These are phyloP conservation scores for Adelphocoris suturalis DNA, from an alignment of 2,888 invertebrate species.

Conservation along the genomic window DNA sequence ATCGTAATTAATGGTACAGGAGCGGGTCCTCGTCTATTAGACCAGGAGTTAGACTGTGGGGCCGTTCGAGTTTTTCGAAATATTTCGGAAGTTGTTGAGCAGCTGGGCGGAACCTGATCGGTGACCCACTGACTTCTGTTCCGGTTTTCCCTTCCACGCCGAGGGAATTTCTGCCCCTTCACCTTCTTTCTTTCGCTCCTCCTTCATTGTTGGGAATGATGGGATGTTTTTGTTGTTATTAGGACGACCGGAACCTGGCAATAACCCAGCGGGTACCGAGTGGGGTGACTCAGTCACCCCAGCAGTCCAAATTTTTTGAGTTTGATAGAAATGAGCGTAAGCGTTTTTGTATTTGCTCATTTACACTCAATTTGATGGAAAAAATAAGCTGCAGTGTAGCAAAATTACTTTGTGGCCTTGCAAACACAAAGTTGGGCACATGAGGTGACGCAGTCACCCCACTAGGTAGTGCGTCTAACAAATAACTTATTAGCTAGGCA, in stretches of 20 bases:
- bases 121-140: constrained; percentile 26
- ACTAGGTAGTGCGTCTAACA: too few species aligned
- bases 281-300: too few species aligned
- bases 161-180: constrained; percentile 9
- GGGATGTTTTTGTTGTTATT: neutral
- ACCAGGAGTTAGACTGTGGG: neutral
- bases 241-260: neutral
- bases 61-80: neutral
- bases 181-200: neutral
- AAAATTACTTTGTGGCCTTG: too few species aligned
- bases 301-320: too few species aligned
- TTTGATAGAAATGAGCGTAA: too few species aligned
- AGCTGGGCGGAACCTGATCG: constrained; percentile 14
- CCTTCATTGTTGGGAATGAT: constrained; percentile 5
- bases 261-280: neutral
- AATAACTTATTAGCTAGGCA: too few species aligned
- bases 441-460: too few species aligned
- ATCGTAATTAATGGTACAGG: neutral
- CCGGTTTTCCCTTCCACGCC: constrained; percentile 22
- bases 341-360: too few species aligned
- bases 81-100: constrained; percentile 21
- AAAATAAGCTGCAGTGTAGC: too few species aligned
- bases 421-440: too few species aligned
- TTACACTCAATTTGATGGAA: too few species aligned
- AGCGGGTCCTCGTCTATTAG: neutral